These are phyloP conservation scores for Acrossocheilus wenchowensis DNA, from an alignment of 2,797 vertebrate genomes.

Conservation along the genomic window DNA sequence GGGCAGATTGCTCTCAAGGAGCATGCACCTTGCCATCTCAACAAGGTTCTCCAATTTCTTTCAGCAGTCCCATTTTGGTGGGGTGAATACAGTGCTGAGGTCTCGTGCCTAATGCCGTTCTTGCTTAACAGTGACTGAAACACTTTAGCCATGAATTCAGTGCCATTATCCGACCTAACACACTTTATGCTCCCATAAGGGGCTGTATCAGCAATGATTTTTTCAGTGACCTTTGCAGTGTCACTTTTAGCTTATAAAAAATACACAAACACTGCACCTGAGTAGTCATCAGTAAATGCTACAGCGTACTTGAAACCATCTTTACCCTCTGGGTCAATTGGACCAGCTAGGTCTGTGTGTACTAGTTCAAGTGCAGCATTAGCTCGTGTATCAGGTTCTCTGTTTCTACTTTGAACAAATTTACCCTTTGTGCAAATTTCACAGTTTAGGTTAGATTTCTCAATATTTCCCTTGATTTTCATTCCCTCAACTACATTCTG, in stretches of 20 bases:
- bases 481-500: no score
- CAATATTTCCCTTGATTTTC: no score
- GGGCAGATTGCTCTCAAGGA: neutral
- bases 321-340: neutral
- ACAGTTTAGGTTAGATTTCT: no score
- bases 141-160: neutral
- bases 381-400: neutral
- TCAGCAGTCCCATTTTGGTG: constrained; percentile 21
- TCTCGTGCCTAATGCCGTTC: neutral
- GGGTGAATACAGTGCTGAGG: neutral
- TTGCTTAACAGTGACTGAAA: constrained; percentile 30
- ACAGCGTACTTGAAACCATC: neutral
- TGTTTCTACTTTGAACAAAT: no score
- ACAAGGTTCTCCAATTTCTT: constrained; percentile 16
- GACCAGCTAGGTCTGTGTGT: neutral
- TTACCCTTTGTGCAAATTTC: no score
- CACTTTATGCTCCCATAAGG: neutral
- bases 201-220: neutral
- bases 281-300: constrained; percentile 30
- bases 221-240: neutral
- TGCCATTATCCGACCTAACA: constrained; percentile 30
- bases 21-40: constrained; percentile 1
- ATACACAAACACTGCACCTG: constrained; percentile 7
- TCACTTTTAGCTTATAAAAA: constrained; percentile 16
- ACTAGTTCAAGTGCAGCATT: neutral